Base-by-base conservation (phyloP, 2,888 invertebrate genomes). In the Drosophila stalkeri region DNA sequence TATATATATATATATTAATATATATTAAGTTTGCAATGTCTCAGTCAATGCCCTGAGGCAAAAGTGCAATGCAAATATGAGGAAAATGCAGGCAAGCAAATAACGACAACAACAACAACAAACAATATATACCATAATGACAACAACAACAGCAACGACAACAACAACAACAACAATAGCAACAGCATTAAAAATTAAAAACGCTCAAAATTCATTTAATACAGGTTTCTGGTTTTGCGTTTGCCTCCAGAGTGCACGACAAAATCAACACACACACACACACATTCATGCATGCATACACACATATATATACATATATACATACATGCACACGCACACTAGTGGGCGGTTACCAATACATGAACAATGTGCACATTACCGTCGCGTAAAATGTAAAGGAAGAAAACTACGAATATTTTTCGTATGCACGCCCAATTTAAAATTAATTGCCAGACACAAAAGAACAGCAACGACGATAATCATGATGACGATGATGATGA, bases 391-490 rank as follows among this genome's bases (percentile, higher is more conserved):
- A 80, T 77, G 77, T 67, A 80, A 77, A 80, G 75, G 77, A 77
- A 80, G 86, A 86, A 85, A 88, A 85, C 85, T 85, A 88, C 85
- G 83, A 88, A 87, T 83, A 85, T 89, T 86, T 85, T 80, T 88
- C 83, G 85, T 85, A 85, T 85, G 85, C 88, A 89, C 89, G 87
- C 89, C 89, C 90, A 90, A 91, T 91, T 91, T 91, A 91, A 91
- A 91, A 91, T 91, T 91, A 91, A 91, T 91, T 91, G 91, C 91
- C 91, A 91, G 91, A 91, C 91, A 91, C 87, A 90, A 86, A 91
- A 86, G 86, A 87, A 82, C 80, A 73, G 63, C 77, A 70, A 86
- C 60, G 75, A 62, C 54, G 74, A 68, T 68, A 41, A 56, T 56
- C 55, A 56, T 9, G 55, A 9, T 54, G 11, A 41, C 23, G 23